Percentiles rank a stretch among this genome's conserved stretches.
Evolutionary conservation across 2,888 invertebrate genomes (phyloP).

Genomic region (Leucophora obtusa): DNA sequence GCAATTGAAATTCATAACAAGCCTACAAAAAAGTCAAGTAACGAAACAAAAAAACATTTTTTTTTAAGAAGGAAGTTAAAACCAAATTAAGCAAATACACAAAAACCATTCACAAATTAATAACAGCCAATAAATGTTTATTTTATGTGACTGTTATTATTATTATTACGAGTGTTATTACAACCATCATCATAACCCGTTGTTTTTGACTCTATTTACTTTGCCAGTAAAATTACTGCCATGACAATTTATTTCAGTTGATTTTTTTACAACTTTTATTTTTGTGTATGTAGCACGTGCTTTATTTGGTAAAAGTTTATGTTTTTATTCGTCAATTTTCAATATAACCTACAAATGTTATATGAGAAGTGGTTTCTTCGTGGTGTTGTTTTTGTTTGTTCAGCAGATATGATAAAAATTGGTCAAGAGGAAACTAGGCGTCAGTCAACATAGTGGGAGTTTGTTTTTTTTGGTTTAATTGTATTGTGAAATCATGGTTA

Average conservation of each 20-base stretch:
- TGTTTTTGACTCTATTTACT: background rate
- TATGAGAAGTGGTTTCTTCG: background rate
- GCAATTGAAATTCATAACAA: constrained; percentile 54
- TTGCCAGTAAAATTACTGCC: background rate
- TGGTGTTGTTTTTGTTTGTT: constrained; percentile 9
- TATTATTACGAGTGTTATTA: background rate
- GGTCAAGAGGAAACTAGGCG: constrained; percentile 48
- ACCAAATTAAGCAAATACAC: constrained; percentile 37
- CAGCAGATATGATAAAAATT: constrained; percentile 18
- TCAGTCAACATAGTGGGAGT: constrained; percentile 5
- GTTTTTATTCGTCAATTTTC: constrained; percentile 15
- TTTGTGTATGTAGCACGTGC: constrained; percentile 52
- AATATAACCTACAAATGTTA: constrained; percentile 25
- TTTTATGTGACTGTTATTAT: background rate
- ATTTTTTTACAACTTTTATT: constrained; percentile 1
- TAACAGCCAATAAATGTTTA: constrained; percentile 10
- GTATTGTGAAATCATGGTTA: constrained; percentile 47
- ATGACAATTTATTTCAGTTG: background rate
- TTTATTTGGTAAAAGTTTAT: constrained; percentile 46
- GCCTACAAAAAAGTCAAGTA: constrained; percentile 17
- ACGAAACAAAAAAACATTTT: constrained; percentile 15
- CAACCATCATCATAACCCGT: background rate
- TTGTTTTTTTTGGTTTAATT: constrained; percentile 26
- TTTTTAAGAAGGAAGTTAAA: constrained; percentile 49
- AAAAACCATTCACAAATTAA: constrained; percentile 3